Evolutionary conservation across 2,113 vertebrate species (phyloP).

Genomic region (Psilopogon haemacephalus): DNA sequence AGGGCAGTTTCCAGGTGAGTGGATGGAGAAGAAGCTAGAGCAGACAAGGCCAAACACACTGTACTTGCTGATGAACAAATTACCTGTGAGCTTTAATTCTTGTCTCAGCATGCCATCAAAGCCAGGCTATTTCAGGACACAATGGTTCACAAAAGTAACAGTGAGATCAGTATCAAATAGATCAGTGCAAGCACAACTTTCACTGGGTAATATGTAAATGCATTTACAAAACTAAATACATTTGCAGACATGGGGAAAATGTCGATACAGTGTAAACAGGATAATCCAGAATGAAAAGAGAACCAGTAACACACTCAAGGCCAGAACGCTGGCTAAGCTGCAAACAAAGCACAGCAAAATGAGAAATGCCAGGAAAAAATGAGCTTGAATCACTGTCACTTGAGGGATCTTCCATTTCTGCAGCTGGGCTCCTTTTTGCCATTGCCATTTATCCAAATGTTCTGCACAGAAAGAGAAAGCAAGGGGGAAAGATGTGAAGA

Average conservation of each 20-base stretch:
- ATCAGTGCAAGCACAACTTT: neutral
- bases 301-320: neutral
- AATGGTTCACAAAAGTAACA: neutral
- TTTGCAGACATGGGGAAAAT: neutral
- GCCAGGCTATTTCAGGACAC: neutral
- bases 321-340: neutral
- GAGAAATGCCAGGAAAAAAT: neutral
- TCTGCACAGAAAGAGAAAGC: neutral
- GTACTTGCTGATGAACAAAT: neutral
- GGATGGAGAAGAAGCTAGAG: neutral
- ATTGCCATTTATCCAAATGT: rapidly evolving
- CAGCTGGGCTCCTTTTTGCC: neutral
- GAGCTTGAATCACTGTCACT: neutral
- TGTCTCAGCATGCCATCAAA: neutral
- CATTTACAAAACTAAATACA: neutral
- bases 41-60: neutral
- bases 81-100: neutral
- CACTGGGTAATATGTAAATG: neutral
- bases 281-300: neutral
- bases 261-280: neutral
- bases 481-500: neutral
- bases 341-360: neutral
- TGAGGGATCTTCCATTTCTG: neutral
- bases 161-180: neutral
- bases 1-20: neutral